Evolutionary conservation across 2,113 vertebrate species (phyloP).

Genomic region (Myiozetetes cayanensis): DNA sequence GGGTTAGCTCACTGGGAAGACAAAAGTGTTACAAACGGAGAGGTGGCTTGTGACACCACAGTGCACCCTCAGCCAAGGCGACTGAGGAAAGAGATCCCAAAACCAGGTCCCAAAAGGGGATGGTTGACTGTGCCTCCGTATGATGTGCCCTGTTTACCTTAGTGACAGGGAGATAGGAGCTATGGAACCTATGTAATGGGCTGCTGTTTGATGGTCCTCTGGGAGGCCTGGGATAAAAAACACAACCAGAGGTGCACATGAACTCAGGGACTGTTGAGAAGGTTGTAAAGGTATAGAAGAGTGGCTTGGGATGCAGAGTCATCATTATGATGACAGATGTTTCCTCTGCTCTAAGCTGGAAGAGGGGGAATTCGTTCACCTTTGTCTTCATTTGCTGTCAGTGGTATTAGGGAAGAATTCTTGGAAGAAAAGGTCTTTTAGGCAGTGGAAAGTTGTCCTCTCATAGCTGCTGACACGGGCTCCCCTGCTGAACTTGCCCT

Average conservation of each 20-base stretch:
- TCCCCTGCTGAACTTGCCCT: not conserved
- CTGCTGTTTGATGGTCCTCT: not conserved
- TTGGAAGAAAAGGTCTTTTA: not conserved
- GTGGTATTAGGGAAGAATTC: not conserved
- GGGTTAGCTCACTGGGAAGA: rapidly evolving
- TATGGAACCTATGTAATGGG: not conserved
- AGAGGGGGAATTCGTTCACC: not conserved
- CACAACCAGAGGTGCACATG: not conserved
- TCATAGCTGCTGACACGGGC: not conserved
- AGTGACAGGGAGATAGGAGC: not conserved
- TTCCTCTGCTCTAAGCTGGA: not conserved
- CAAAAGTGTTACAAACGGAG: not conserved
- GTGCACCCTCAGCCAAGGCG: not conserved
- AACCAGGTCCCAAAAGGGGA: not conserved
- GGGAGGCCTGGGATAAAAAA: not conserved
- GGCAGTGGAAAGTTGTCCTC: not conserved
- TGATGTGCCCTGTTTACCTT: not conserved
- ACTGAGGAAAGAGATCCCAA: not conserved
- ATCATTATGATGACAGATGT: not conserved
- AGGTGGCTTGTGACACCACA: not conserved
- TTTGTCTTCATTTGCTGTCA: not conserved
- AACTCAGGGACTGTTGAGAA: not conserved
- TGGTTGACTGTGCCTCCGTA: not conserved
- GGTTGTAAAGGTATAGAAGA: not conserved
- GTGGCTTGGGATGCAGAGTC: not conserved